Conservation (phyloP, 1,140 invertebrate genomes). For the Phortica variegata region DNA sequence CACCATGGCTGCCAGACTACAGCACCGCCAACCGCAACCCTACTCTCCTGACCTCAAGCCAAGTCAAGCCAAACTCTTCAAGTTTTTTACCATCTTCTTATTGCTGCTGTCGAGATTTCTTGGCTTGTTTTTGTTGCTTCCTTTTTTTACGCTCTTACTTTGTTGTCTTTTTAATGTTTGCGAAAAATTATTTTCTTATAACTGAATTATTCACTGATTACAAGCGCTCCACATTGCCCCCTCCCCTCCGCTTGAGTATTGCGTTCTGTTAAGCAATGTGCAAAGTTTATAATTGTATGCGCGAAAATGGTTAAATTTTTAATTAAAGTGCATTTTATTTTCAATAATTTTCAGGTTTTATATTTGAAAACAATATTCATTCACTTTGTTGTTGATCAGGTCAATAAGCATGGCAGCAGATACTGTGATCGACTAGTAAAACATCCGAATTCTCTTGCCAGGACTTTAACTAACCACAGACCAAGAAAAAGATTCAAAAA, state of each 20-base stretch:
- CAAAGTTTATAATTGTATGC: conserved; percentile 44
- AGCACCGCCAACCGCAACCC: too few species aligned
- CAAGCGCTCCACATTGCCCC: conserved; percentile 19
- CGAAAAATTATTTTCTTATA: conserved; percentile 55
- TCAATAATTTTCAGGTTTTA: conserved; percentile 12
- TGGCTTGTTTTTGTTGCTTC: conserved; percentile 32
- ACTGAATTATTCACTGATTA: conserved; percentile 54
- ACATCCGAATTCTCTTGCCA: too few species aligned
- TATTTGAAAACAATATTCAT: conserved; percentile 10
- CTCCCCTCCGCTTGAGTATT: not conserved
- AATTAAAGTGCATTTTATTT: conserved; percentile 42
- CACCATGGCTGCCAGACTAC: too few species aligned
- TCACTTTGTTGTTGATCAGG: not conserved
- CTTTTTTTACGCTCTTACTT: conserved; percentile 20
- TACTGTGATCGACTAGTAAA: too few species aligned
- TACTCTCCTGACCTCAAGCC: not conserved
- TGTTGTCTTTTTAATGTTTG: conserved; percentile 36
- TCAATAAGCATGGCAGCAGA: conserved; percentile 12
- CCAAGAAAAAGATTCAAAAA: not conserved
- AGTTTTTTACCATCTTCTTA: not conserved
- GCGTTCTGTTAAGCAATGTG: conserved; percentile 26
- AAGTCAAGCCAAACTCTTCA: not conserved
- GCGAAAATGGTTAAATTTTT: conserved; percentile 46
- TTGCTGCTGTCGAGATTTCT: conserved; percentile 26
- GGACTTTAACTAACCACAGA: not conserved